Percentiles rank a stretch among this genome's conserved stretches.
Conservation (phyloP, 1,140 invertebrate species). For the Aphaenogaster floridana region DNA sequence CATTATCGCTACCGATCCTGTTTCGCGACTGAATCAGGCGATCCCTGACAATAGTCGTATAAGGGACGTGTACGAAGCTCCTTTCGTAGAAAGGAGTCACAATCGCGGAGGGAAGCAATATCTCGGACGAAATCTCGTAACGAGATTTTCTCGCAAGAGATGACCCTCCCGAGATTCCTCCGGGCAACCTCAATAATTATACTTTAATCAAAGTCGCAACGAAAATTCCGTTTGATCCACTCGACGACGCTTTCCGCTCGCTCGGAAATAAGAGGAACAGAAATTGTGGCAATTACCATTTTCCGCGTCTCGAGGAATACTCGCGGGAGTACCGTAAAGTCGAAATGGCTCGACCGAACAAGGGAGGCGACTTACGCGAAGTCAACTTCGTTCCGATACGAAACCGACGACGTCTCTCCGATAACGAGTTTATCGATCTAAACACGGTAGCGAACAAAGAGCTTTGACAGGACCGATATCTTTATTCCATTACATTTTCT, state of each 20-base stretch:
- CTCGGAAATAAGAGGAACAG: slow-evolving; percentile 40
- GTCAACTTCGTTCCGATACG: slow-evolving; percentile 20
- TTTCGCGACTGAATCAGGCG: not conserved
- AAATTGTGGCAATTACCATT: slow-evolving; percentile 64
- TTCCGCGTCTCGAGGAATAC: slow-evolving; percentile 41
- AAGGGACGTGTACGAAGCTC: not conserved
- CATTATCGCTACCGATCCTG: not conserved
- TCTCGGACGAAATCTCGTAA: slow-evolving; percentile 57
- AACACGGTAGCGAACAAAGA: not conserved
- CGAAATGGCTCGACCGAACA: slow-evolving; percentile 35
- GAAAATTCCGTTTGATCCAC: slow-evolving; percentile 60
- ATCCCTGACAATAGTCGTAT: not conserved
- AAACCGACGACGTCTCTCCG: not conserved
- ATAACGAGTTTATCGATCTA: slow-evolving; percentile 25
- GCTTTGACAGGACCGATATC: not conserved
- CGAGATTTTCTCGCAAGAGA: slow-evolving; percentile 56
- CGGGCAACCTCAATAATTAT: slow-evolving; percentile 64
- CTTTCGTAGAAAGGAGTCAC: not conserved
- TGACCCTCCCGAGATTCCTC: slow-evolving; percentile 35
- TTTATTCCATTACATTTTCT: not conserved
- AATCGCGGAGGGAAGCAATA: slow-evolving; percentile 1
- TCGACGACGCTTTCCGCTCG: not conserved
- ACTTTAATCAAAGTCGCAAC: slow-evolving; percentile 71
- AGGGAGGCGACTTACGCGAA: not conserved
- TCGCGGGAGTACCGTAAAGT: slow-evolving; percentile 6